A percentile compares a stretch with the other conserved stretches of the same genome.
These are phyloP conservation scores for Cheilosia impressa DNA, from an alignment of 2,888 invertebrate genomes.

Conservation along the genomic window DNA sequence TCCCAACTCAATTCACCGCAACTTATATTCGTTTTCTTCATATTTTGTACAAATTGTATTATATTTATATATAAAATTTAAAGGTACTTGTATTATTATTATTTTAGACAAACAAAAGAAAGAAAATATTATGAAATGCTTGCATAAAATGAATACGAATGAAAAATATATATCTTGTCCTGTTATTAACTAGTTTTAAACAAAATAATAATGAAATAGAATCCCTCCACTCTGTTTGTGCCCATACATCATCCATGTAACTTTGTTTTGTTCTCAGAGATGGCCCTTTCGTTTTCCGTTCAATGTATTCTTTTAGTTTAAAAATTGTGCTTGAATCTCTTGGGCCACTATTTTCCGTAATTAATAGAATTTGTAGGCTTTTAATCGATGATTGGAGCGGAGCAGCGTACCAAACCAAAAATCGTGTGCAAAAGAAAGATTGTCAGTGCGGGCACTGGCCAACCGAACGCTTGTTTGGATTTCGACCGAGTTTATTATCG, in stretches of 20 bases:
- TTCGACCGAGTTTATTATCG: neutral
- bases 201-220: constrained; percentile 57
- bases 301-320: neutral
- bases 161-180: constrained; percentile 58
- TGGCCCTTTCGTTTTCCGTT: neutral
- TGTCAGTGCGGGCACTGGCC: constrained; percentile 41
- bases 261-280: constrained; percentile 23
- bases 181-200: constrained; percentile 71
- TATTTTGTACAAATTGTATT: constrained; percentile 83
- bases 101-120: constrained; percentile 39
- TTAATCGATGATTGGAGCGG: too few relatives aligned
- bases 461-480: neutral
- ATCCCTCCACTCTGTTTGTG: constrained; percentile 66
- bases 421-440: neutral
- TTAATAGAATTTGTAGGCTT: too few relatives aligned
- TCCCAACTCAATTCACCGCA: constrained; percentile 1
- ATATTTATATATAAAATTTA: constrained; percentile 78
- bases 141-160: constrained; percentile 52
- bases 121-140: constrained; percentile 41
- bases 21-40: constrained; percentile 68
- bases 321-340: too few relatives aligned
- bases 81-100: constrained; percentile 60
- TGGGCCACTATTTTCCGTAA: too few relatives aligned
- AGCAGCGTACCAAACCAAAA: too few relatives aligned
- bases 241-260: constrained; percentile 21